Evolutionary conservation across 2,113 vertebrate species (phyloP).

Genomic region (Labrus mixtus): DNA sequence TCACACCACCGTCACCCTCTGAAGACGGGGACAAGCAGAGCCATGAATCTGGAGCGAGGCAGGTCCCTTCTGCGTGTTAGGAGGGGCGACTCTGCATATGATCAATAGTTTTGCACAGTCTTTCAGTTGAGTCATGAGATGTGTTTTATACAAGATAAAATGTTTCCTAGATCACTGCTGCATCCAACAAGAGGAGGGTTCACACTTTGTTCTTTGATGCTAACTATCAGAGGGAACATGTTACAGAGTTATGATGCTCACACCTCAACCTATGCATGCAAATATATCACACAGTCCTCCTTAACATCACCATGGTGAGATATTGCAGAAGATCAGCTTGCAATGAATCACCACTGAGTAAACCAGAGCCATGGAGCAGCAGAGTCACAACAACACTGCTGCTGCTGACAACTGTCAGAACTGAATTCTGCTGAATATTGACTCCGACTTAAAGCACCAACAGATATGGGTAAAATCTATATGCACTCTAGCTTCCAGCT

Average conservation of each 20-base stretch:
- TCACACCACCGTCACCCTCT: conserved; percentile 26
- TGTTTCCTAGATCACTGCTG: conserved; percentile 3
- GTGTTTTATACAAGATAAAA: conserved; percentile 46
- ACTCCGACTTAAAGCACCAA: conserved; percentile 12
- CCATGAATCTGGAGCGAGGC: conserved; percentile 33
- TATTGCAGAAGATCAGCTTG: conserved; percentile 46
- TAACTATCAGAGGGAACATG: conserved; percentile 3
- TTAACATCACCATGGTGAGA: conserved; percentile 45
- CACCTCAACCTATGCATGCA: conserved; percentile 26
- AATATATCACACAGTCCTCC: conserved; percentile 26
- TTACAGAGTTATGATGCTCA: conserved; percentile 17
- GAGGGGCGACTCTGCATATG: conserved; percentile 22
- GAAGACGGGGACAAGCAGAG: conserved; percentile 54
- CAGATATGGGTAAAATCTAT: conserved; percentile 1
- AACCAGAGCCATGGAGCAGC: conserved; percentile 34
- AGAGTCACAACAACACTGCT: conserved; percentile 19
- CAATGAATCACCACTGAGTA: conserved; percentile 47
- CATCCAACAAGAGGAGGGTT: neutral
- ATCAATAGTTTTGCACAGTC: conserved; percentile 52
- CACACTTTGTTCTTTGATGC: neutral
- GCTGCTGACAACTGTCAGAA: conserved; percentile 33
- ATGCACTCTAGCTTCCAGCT: conserved; percentile 31
- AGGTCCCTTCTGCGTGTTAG: conserved; percentile 19
- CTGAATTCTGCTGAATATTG: conserved; percentile 12
- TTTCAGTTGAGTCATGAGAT: conserved; percentile 13